Conservation (phyloP, 2,113 vertebrate species). For the Lophochroa leadbeateri region DNA sequence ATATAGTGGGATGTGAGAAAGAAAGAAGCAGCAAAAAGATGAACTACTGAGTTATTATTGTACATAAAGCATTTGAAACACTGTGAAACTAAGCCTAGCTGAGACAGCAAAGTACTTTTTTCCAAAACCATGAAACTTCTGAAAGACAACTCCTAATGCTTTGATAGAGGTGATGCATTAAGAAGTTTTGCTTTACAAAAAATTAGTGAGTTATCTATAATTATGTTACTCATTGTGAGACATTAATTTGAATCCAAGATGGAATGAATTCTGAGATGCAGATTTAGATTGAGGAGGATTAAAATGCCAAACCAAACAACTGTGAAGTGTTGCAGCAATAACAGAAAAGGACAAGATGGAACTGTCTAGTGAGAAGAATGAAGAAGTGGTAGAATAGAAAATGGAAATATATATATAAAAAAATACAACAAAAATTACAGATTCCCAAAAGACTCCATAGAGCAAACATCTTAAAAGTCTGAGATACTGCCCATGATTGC, state of each 20-base stretch:
- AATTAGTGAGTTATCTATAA: not conserved
- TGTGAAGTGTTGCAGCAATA: not conserved
- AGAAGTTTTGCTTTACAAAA: not conserved
- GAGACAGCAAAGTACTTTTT: not conserved
- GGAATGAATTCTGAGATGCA: not conserved
- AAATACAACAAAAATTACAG: not conserved
- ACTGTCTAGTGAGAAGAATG: not conserved
- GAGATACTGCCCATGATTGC: not conserved
- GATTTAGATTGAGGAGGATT: not conserved
- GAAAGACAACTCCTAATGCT: not conserved
- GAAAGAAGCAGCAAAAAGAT: not conserved
- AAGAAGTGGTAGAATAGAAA: not conserved
- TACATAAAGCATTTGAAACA: not conserved
- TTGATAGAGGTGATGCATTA: not conserved
- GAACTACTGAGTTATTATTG: not conserved
- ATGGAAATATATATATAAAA: not conserved
- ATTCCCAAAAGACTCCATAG: not conserved
- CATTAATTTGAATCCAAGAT: not conserved
- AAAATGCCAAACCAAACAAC: not conserved
- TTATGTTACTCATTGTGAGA: not conserved
- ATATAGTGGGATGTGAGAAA: not conserved
- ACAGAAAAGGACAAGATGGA: not conserved
- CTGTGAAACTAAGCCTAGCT: not conserved
- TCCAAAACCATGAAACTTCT: not conserved
- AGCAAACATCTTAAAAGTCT: not conserved